phyloP scores from a whole-genome alignment of 2,888 invertebrate species.

The Sarcophaga variegata region DNA sequence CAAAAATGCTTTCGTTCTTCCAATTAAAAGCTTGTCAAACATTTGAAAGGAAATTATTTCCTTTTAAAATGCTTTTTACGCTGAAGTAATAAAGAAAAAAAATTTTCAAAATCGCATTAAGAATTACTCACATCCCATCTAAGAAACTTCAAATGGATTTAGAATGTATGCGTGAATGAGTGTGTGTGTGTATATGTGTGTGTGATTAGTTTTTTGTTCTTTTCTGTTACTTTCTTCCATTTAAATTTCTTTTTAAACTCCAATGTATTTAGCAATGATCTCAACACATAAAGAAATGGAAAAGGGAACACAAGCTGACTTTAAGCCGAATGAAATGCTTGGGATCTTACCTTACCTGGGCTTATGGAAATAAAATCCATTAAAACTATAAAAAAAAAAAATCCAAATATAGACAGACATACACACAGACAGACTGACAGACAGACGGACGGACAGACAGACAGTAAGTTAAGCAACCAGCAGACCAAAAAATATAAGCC shows the following conservation, averaged over 20 bases:
- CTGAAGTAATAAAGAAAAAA: not conserved
- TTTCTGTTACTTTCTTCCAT: not conserved
- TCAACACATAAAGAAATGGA: constrained; percentile 23
- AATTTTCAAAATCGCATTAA: not conserved
- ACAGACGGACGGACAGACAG: not conserved
- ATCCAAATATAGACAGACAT: not conserved
- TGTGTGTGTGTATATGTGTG: too few species aligned
- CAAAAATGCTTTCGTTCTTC: too few species aligned
- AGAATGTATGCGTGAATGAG: not conserved
- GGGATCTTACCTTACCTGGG: not conserved
- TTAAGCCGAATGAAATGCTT: constrained; percentile 57
- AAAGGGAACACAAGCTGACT: constrained; percentile 53
- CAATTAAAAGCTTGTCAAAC: not conserved
- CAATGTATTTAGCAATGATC: constrained; percentile 15
- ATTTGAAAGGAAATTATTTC: not conserved
- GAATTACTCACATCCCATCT: not conserved
- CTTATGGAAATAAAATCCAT: constrained; percentile 30
- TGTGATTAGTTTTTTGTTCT: too few species aligned
- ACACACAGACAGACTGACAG: not conserved
- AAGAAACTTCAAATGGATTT: not conserved
- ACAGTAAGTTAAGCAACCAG: not conserved
- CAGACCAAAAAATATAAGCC: constrained; percentile 13
- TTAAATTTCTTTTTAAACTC: not conserved
- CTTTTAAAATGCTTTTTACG: too few species aligned
- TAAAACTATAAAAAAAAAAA: constrained; percentile 26